Percentiles rank a stretch among this genome's conserved stretches.
Conservation (phyloP, 2,113 vertebrate genomes). For the Isichthys henryi region DNA sequence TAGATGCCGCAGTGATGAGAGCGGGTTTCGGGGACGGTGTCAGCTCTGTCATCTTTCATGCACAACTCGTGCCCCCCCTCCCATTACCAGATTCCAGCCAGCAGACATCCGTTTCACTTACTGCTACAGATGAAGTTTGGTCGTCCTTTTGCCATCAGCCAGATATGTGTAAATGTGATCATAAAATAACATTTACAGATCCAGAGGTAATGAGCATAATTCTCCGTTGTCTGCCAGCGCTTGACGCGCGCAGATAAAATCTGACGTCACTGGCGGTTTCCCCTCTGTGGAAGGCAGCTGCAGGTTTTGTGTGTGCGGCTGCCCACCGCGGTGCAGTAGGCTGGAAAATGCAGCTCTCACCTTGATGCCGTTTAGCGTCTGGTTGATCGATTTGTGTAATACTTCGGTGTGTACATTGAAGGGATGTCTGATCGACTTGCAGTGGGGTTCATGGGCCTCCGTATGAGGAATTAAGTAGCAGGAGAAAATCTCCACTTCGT, state of each 20-base stretch:
- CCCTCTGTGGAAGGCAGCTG: too few relatives aligned
- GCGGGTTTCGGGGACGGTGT: neutral
- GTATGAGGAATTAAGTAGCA: neutral
- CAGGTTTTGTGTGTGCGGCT: neutral
- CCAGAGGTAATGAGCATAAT: neutral
- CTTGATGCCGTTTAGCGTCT: neutral
- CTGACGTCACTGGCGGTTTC: neutral
- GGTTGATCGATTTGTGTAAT: conserved; percentile 4
- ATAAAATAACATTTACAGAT: neutral
- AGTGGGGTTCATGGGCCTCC: neutral
- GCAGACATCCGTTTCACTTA: neutral
- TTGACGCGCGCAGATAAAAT: neutral
- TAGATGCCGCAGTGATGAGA: neutral
- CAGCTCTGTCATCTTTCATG: neutral
- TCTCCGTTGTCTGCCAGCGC: neutral
- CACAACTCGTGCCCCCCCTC: neutral
- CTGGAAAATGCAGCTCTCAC: neutral
- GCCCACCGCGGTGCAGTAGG: neutral
- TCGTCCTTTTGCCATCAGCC: neutral
- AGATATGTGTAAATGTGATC: neutral
- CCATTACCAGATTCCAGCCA: neutral
- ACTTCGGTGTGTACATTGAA: neutral
- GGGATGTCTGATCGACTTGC: neutral
- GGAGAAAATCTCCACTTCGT: neutral
- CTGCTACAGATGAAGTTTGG: neutral